These are phyloP conservation scores for Myotis yumanensis DNA, from an alignment of 2,113 vertebrate genomes.

Conservation along the genomic window DNA sequence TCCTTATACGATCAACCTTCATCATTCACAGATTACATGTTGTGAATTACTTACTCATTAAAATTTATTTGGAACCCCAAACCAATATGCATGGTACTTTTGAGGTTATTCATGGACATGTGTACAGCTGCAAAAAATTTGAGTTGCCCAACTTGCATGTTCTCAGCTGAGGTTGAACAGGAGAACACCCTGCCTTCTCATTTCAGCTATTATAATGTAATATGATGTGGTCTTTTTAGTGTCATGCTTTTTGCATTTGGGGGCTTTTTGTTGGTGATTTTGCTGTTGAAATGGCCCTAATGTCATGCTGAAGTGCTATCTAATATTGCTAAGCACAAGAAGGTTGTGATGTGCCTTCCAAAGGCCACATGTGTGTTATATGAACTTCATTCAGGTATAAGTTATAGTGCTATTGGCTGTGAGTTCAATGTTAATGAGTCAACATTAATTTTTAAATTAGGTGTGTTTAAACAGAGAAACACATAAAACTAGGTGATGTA, in stretches of 20 bases:
- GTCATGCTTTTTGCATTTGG: not conserved
- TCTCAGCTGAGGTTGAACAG: not conserved
- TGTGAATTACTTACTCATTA: not conserved
- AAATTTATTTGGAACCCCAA: not conserved
- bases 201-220: conserved; percentile 6
- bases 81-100: not conserved
- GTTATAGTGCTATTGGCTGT: not conserved
- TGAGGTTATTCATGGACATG: not conserved
- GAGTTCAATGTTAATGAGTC: conserved; percentile 21
- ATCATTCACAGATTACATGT: not conserved
- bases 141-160: not conserved
- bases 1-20: not conserved
- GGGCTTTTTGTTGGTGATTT: not conserved
- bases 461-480: not conserved
- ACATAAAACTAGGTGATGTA: not conserved
- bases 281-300: not conserved
- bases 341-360: not conserved
- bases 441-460: conserved; percentile 7
- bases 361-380: not conserved
- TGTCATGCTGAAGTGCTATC: not conserved
- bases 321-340: not conserved
- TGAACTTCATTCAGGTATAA: not conserved
- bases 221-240: not conserved
- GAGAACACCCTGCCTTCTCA: not conserved
- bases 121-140: not conserved